Evolutionary conservation across 2,113 vertebrate genomes (phyloP).

Genomic region (Mustela lutreola): DNA sequence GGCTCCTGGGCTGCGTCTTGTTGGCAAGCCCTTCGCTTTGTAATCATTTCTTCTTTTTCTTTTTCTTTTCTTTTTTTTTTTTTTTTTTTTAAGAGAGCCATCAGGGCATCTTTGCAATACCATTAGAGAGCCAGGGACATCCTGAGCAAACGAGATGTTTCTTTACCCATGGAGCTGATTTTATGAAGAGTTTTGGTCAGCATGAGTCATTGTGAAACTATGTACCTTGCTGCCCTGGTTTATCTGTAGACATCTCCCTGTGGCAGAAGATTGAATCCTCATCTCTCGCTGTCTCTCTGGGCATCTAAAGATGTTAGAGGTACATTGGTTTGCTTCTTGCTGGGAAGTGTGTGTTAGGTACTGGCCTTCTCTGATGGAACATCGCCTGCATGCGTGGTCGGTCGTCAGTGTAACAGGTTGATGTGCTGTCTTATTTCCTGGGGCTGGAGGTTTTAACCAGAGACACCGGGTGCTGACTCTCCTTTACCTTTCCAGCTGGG

Average conservation of each 20-base stretch:
- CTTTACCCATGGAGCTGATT: conserved; percentile 58
- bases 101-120: background rate
- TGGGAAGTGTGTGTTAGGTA: background rate
- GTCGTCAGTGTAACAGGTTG: background rate
- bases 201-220: conserved; percentile 58
- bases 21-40: background rate
- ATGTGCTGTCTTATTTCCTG: background rate
- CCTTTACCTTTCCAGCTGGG: background rate
- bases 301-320: conserved; percentile 48
- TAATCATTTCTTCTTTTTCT: background rate
- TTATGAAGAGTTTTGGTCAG: conserved; percentile 71
- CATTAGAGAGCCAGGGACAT: conserved; percentile 6
- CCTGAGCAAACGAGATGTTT: background rate
- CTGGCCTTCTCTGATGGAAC: background rate
- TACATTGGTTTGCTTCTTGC: background rate
- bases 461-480: background rate
- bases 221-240: conserved; percentile 45
- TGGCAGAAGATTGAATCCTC: conserved; percentile 49
- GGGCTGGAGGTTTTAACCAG: background rate
- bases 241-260: conserved; percentile 43
- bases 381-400: background rate
- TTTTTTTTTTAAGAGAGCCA: background rate
- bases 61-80: background rate
- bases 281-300: conserved; percentile 21
- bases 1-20: background rate